These are phyloP conservation scores for Synanthedon formicaeformis DNA, from an alignment of 2,888 invertebrate species.

Conservation along the genomic window DNA sequence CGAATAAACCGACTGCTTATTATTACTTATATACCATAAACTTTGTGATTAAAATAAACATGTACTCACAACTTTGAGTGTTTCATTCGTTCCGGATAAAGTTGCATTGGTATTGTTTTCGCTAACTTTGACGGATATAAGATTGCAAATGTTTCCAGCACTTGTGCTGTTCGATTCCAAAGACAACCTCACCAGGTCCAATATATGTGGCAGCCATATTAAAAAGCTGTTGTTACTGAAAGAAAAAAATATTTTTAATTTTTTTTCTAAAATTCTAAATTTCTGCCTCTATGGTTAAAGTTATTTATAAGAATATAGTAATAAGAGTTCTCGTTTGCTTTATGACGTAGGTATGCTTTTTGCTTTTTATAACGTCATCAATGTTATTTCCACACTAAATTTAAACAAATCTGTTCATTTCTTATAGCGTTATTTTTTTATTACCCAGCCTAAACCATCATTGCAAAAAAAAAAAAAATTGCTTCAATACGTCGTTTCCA, in stretches of 20 bases:
- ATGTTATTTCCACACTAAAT: too few species aligned
- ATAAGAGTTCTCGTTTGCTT: background rate
- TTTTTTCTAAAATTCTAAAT: too few species aligned
- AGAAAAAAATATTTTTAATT: constrained; percentile 3
- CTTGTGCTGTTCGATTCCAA: constrained; percentile 18
- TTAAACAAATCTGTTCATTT: too few species aligned
- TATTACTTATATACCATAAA: too few species aligned
- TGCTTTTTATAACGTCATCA: too few species aligned
- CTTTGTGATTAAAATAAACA: background rate
- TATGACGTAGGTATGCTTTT: too few species aligned
- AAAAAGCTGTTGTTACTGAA: constrained; percentile 66
- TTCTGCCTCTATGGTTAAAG: background rate
- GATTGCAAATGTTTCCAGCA: constrained; percentile 39
- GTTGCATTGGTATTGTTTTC: background rate
- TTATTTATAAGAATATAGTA: background rate
- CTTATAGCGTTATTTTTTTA: background rate
- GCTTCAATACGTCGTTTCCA: too few species aligned
- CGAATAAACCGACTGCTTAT: too few species aligned
- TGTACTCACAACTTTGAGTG: background rate
- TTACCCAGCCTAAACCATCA: too few species aligned
- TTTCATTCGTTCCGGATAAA: background rate
- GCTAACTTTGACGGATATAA: constrained; percentile 17
- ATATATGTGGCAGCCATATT: constrained; percentile 70
- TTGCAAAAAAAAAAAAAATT: too few species aligned
- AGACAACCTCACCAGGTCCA: constrained; percentile 53